phyloP scores from a whole-genome alignment of 2,797 vertebrate genomes.

The Fratercula arctica region DNA sequence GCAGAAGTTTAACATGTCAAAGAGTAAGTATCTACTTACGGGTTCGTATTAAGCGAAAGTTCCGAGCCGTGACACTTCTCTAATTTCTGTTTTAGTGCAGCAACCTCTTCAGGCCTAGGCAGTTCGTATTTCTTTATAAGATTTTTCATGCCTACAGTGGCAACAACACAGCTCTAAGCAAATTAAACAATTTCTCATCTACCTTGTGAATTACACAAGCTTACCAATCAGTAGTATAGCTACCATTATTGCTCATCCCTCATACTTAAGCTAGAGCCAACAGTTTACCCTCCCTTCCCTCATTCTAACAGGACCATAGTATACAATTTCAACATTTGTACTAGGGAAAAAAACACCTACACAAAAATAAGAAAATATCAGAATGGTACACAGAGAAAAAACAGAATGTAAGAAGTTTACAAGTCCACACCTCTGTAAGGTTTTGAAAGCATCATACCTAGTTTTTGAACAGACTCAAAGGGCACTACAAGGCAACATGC shows the following conservation, averaged over 20 bases:
- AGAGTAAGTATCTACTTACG: slow-evolving; percentile 78
- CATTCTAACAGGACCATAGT: background rate
- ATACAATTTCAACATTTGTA: background rate
- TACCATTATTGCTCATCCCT: background rate
- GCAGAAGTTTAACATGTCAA: background rate
- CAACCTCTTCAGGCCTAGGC: slow-evolving; percentile 86
- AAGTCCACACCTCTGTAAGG: background rate
- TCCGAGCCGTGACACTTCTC: slow-evolving; percentile 89
- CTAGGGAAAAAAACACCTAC: background rate
- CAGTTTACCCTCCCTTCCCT: background rate
- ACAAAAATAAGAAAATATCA: background rate
- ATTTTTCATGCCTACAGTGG: slow-evolving; percentile 84
- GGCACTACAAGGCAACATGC: background rate
- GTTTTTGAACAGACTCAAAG: background rate
- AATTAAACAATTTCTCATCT: background rate
- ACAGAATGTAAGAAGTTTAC: background rate
- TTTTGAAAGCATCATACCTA: background rate
- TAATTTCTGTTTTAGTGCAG: slow-evolving; percentile 86
- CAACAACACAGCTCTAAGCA: background rate
- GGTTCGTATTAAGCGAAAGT: slow-evolving; percentile 73
- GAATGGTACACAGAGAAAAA: background rate
- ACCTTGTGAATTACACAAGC: background rate
- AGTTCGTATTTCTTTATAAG: slow-evolving; percentile 90
- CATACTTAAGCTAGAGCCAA: background rate
- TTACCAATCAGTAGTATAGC: background rate